Conservation (phyloP, 2,113 vertebrate genomes). For the Oceanites oceanicus region DNA sequence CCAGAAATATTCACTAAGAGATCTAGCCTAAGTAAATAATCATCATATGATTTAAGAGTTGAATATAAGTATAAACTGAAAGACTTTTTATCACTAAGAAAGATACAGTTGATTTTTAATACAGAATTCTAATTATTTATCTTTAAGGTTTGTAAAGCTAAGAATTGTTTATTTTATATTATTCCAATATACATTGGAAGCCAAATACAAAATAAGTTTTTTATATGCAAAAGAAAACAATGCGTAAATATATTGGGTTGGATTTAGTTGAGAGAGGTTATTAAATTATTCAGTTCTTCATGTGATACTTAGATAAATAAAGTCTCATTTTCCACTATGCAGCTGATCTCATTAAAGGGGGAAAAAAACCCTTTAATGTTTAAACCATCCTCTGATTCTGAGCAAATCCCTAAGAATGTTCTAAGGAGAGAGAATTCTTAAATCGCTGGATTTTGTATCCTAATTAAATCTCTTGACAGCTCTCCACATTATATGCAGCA, state of each 20-base stretch:
- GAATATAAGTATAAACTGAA: neutral
- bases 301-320: slow-evolving; percentile 68
- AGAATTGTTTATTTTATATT: slow-evolving; percentile 40
- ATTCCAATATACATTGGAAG: too few relatives aligned
- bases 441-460: slow-evolving; percentile 50
- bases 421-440: slow-evolving; percentile 52
- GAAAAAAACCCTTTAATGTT: slow-evolving; percentile 10
- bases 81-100: neutral
- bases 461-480: slow-evolving; percentile 61
- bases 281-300: slow-evolving; percentile 65
- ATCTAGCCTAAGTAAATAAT: neutral
- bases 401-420: slow-evolving; percentile 60
- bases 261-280: slow-evolving; percentile 41
- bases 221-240: neutral
- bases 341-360: slow-evolving; percentile 55
- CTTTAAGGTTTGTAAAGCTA: slow-evolving; percentile 23
- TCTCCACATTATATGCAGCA: neutral
- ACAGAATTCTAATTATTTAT: neutral
- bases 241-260: neutral
- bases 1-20: neutral
- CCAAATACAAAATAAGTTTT: slow-evolving; percentile 29
- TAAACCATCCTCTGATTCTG: slow-evolving; percentile 53
- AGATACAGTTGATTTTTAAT: neutral
- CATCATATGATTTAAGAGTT: neutral
- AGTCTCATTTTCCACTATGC: slow-evolving; percentile 52